Evolutionary conservation across 2,888 invertebrate genomes (phyloP).

Genomic region (Ectemnius cavifrons): DNA sequence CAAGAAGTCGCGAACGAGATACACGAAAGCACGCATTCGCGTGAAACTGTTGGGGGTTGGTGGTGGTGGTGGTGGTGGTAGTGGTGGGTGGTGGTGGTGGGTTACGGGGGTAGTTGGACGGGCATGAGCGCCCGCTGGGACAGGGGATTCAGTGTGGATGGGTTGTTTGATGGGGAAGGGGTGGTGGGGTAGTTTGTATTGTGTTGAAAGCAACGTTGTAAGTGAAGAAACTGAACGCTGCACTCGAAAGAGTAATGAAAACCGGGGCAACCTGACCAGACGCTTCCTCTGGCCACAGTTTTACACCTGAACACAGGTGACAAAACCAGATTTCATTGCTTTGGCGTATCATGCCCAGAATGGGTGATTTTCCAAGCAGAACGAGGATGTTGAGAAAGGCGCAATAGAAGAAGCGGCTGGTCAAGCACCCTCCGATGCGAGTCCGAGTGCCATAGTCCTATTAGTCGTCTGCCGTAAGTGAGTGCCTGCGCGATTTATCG

Average conservation of each 20-base stretch:
- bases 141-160: conserved; percentile 30
- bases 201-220: conserved; percentile 77
- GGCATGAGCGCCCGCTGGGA: conserved; percentile 53
- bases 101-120: conserved; percentile 36
- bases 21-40: conserved; percentile 76
- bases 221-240: conserved; percentile 77
- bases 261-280: conserved; percentile 61
- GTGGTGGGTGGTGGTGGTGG: conserved; percentile 31
- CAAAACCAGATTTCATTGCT: background rate
- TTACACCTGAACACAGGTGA: background rate
- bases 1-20: conserved; percentile 68
- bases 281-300: background rate
- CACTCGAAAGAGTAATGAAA: conserved; percentile 75
- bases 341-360: background rate
- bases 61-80: conserved; percentile 29
- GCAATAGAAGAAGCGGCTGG: conserved; percentile 48
- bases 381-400: background rate
- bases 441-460: conserved; percentile 74
- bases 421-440: conserved; percentile 73
- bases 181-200: conserved; percentile 72
- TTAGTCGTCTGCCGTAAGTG: conserved; percentile 68
- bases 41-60: conserved; percentile 71
- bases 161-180: conserved; percentile 57
- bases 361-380: background rate
- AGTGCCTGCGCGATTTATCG: conserved; percentile 76